Conservation (phyloP, 2,888 invertebrate species). For the Cotesia congregata region DNA sequence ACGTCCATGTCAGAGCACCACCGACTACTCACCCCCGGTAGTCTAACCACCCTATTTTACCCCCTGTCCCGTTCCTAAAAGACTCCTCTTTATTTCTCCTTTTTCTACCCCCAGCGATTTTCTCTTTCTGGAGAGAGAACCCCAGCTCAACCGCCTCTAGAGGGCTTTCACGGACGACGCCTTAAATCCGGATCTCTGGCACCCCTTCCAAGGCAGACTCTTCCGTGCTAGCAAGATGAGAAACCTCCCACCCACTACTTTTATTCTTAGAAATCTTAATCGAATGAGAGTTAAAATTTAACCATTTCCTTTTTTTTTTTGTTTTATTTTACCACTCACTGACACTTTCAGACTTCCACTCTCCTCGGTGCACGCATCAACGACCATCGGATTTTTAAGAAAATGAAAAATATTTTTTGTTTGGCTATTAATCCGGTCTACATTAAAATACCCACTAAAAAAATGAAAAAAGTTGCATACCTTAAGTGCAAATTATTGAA, state of each 20-base stretch:
- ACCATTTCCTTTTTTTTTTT: slow-evolving; percentile 4
- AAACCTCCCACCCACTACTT: slow-evolving; percentile 4
- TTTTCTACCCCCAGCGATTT: slow-evolving; percentile 59
- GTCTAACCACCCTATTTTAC: slow-evolving; percentile 34
- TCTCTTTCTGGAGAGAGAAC: slow-evolving; percentile 69
- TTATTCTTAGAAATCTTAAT: slow-evolving; percentile 39
- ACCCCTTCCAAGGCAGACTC: slow-evolving; percentile 42
- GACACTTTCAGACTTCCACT: slow-evolving; percentile 5
- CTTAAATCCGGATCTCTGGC: slow-evolving; percentile 69
- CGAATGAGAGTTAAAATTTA: slow-evolving; percentile 37
- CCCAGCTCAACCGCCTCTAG: slow-evolving; percentile 61
- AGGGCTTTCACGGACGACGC: slow-evolving; percentile 69
- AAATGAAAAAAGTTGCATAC: too few species aligned
- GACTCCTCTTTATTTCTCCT: slow-evolving; percentile 31
- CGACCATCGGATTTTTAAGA: not conserved
- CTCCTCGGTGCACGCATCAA: not conserved
- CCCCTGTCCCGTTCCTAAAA: slow-evolving; percentile 41
- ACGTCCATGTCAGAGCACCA: slow-evolving; percentile 56
- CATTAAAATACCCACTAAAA: too few species aligned
- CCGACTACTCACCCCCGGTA: slow-evolving; percentile 38
- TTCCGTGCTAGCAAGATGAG: slow-evolving; percentile 18
- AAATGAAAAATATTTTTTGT: not conserved
- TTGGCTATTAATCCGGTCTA: too few species aligned
- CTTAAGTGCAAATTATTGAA: too few species aligned
- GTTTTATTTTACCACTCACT: not conserved